Evolutionary conservation across 2,797 vertebrate species (phyloP).

Genomic region (Epinephelus awoara): DNA sequence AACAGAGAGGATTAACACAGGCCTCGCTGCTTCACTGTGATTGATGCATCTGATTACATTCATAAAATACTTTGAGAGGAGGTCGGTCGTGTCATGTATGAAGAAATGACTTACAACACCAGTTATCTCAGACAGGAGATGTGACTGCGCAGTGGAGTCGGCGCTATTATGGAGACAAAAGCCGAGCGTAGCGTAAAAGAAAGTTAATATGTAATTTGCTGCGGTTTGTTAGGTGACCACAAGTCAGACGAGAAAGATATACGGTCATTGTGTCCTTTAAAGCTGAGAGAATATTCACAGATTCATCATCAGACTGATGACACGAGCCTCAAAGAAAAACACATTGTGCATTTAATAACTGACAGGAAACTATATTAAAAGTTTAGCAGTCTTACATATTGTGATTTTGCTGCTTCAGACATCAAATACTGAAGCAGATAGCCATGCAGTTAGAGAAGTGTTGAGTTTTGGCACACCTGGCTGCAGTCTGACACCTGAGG

Average conservation of each 20-base stretch:
- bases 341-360: no score
- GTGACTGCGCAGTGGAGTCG: not conserved
- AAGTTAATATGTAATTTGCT: constrained; percentile 72
- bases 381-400: not conserved
- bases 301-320: constrained; percentile 27
- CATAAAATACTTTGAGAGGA: constrained; percentile 61
- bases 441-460: no score
- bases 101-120: constrained; percentile 48
- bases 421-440: no score
- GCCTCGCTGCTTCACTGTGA: constrained; percentile 53
- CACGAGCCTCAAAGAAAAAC: no score
- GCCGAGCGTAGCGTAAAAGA: constrained; percentile 36
- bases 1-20: constrained; percentile 41
- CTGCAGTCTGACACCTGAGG: no score
- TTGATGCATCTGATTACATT: constrained; percentile 67
- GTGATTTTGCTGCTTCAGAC: no score
- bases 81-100: constrained; percentile 50
- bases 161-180: constrained; percentile 14
- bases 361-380: not conserved
- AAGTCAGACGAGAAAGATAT: not conserved
- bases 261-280: not conserved
- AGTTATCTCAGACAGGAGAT: constrained; percentile 14
- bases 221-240: constrained; percentile 49
- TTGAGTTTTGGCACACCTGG: no score
- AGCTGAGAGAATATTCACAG: not conserved